Evolutionary conservation across 2,797 vertebrate genomes (phyloP).

Genomic region (Momotus momota): DNA sequence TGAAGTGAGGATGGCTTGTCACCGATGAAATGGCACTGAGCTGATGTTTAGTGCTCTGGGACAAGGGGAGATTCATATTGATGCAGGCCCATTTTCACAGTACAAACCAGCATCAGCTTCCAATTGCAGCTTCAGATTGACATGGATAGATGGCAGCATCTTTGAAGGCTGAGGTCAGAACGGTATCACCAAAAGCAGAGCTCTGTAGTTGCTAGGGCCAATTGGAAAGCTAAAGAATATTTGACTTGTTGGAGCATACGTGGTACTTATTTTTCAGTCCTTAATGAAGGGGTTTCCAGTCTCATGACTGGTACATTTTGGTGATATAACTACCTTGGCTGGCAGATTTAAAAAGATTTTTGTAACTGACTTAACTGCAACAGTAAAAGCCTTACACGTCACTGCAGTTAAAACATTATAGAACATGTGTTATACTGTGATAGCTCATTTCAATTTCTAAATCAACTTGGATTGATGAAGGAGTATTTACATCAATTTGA

Average conservation of each 20-base stretch:
- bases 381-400: neutral
- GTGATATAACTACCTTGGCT: accelerated
- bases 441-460: neutral
- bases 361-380: neutral
- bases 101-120: neutral
- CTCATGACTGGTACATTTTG: neutral
- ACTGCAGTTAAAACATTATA: neutral
- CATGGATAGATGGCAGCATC: neutral
- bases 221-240: neutral
- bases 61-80: neutral
- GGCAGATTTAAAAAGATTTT: neutral
- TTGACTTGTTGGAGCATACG: neutral
- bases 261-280: neutral
- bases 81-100: neutral
- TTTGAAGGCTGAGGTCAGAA: neutral
- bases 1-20: neutral
- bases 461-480: neutral
- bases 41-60: neutral
- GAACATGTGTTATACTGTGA: neutral
- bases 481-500: neutral
- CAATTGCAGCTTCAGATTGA: neutral
- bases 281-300: neutral
- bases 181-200: neutral
- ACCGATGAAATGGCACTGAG: neutral
- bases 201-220: neutral